Evolutionary conservation across 2,797 vertebrate genomes (phyloP).

Genomic region (Chaenodraco wilsoni): DNA sequence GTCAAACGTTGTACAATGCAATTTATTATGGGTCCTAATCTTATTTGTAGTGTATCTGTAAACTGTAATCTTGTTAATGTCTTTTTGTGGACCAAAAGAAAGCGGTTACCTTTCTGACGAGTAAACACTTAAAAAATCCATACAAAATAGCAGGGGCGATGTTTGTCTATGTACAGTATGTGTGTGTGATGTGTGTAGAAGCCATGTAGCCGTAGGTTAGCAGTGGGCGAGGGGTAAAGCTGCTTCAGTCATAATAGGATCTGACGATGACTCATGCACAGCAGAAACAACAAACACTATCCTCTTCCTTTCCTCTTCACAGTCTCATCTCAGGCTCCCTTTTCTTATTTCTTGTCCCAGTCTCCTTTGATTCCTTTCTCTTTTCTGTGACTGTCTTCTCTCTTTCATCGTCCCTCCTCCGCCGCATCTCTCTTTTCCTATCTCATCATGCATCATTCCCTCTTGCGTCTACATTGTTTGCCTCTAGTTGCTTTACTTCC

Average conservation of each 20-base stretch:
- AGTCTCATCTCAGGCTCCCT: conserved; percentile 28
- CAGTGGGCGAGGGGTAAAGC: conserved; percentile 72
- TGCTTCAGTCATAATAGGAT: conserved; percentile 78
- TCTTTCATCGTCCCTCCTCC: conserved; percentile 35
- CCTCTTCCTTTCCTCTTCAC: conserved; percentile 47
- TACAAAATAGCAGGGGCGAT: conserved; percentile 24
- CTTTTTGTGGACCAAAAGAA: conserved; percentile 34
- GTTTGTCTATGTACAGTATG: conserved; percentile 3
- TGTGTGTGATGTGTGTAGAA: conserved; percentile 46
- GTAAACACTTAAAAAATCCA: conserved; percentile 11
- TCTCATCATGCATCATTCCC: conserved; percentile 38
- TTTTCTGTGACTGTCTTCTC: conserved; percentile 5
- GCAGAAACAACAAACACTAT: conserved; percentile 65
- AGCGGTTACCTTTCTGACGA: conserved; percentile 29
- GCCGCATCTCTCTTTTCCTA: conserved; percentile 28
- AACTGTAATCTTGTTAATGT: conserved; percentile 52
- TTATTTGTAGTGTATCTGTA: conserved; percentile 45
- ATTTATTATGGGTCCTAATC: conserved; percentile 35
- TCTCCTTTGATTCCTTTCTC: conserved; percentile 28
- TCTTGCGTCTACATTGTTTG: conserved; percentile 36
- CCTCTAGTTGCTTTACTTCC: conserved; percentile 24
- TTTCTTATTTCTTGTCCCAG: conserved; percentile 21
- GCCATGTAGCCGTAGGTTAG: conserved; percentile 73
- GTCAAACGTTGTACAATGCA: conserved; percentile 9
- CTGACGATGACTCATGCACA: conserved; percentile 75